These are phyloP conservation scores for Schizotus pectinicornis DNA, from an alignment of 2,888 invertebrate genomes.

Conservation along the genomic window DNA sequence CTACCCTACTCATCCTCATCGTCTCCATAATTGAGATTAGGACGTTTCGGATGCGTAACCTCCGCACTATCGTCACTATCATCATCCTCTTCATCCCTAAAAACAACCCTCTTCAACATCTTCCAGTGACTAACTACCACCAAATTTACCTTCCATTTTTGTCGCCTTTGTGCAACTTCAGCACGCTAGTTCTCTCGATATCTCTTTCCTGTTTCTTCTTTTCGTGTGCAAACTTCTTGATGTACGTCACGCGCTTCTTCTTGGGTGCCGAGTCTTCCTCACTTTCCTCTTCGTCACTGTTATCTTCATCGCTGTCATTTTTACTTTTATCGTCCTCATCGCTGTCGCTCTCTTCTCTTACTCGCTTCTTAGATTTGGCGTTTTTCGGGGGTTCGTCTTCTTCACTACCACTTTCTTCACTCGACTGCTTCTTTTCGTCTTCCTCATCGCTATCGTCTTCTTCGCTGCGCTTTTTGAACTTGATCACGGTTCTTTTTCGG, in stretches of 20 bases:
- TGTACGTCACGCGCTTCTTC: constrained; percentile 35
- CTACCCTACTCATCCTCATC: constrained; percentile 19
- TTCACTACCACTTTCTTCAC: not conserved
- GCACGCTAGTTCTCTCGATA: constrained; percentile 36
- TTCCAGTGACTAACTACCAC: constrained; percentile 2
- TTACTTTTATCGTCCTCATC: constrained; percentile 6
- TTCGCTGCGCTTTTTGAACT: not conserved
- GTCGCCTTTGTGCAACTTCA: constrained; percentile 40
- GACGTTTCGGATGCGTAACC: constrained; percentile 33
- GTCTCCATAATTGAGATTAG: constrained; percentile 33
- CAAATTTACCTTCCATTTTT: constrained; percentile 22
- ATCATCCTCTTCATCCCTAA: constrained; percentile 34
- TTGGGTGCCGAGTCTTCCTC: constrained; percentile 20
- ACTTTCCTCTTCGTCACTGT: constrained; percentile 23
- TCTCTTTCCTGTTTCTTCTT: constrained; percentile 39
- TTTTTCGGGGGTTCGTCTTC: not conserved
- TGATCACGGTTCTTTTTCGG: not conserved
- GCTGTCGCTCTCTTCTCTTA: not conserved
- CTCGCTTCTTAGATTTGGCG: no score
- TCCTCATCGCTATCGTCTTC: not conserved
- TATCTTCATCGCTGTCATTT: constrained; percentile 16
- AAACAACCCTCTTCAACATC: constrained; percentile 19
- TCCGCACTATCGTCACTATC: constrained; percentile 45
- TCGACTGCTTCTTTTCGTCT: constrained; percentile 1
- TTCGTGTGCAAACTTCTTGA: constrained; percentile 49